Evolutionary conservation across 2,113 vertebrate genomes (phyloP), one percentile per base, ranked within the genome.

Genomic region (Cichladusa arquata): DNA sequence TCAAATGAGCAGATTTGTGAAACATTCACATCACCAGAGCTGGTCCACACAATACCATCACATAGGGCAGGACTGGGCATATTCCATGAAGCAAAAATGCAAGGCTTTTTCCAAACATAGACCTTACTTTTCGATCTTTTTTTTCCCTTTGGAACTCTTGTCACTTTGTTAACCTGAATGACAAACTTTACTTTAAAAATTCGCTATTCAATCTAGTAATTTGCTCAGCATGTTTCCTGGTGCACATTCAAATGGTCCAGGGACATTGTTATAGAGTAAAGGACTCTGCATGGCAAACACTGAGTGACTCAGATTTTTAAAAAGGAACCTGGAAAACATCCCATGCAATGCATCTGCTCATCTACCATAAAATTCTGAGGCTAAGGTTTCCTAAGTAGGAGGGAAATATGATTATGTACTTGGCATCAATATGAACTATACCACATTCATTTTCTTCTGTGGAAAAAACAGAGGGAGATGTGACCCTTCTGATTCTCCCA

Each of bases 311-410:
- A 96, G 47, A 90, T 38, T 81, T 93, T 88, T 84, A 14, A 81
- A 86, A 90, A 88, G 42, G 12, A 94, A 71, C 86, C 94, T 96
- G 92, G 90, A 97, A 94, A 96, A 88, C 80, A 94, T 96, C 79
- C 95, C 93, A 94, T 93, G 77, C 45, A 81, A 95, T 56, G 88
- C 95, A 97, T 96, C 93, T 96, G 95, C 81, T 96, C 94, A 88
- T 94, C 78, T 81, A 88, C 72, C 87, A 91, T 24, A 77, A 93
- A 93, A 93, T 70, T 94, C 90, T 77, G 82, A 95, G 22, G 85
- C 74, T 95, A 95, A 94, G 81, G 34, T 95, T 95, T 90, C 90
- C 64, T 77, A 96, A 91, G 94, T 82, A 90, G 94, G 92, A 96
- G 93, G 87, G 45, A 95, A 96, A 91, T 73, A 96, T 51, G 90